Base-by-base conservation (phyloP, 2,113 vertebrate species). In the Syrmaticus mikado region DNA sequence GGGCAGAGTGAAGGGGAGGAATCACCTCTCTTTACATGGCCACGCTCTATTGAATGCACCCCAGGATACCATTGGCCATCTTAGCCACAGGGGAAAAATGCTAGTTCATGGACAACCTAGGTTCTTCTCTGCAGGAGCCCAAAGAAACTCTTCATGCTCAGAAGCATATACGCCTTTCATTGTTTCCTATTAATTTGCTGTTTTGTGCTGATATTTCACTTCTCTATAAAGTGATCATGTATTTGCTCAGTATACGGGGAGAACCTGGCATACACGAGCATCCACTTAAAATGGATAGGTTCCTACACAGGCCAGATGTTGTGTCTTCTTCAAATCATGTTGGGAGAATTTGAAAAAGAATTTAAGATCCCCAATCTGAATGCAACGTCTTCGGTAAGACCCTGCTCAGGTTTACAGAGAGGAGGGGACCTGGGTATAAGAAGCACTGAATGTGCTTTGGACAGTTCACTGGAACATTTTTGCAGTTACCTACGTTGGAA, bases 351-450 rank as follows among this genome's bases (percentile, higher is more conserved):
- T 84, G 15, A 9, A 81, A 86, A 92, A 72, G 52, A 64, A 75
- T 72, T n/a, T 52, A 64, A 93, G 85, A 71, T 38, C 60, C 77
- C 73, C 85, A 72, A 71, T 62, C 10, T 75, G 41, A 74, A 52
- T 50, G 46, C 27, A 24, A 67, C 11, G 32, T 67, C 65, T 86
- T 85, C 82, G 34, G 28, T 78, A 93, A 90, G 34, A 60, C 5
- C 2, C 21, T 61, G 10, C 8, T 92, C 41, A 50, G 13, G 61
- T 93, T 85, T 89, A 38, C 55, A 75, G 58, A 40, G 19, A 41
- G 45, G 3, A 27, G 10, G 27, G 19, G 2, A 4, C 6, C 14
- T 73, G 25, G 10, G n/a, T 80, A 46, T 79, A 85, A 76, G 36
- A 89, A 43, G 55, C 27, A 40, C 55, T 75, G 53, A 85, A 60